Evolutionary conservation across 2,888 invertebrate genomes (phyloP).

Genomic region (Crossocerus cetratus): DNA sequence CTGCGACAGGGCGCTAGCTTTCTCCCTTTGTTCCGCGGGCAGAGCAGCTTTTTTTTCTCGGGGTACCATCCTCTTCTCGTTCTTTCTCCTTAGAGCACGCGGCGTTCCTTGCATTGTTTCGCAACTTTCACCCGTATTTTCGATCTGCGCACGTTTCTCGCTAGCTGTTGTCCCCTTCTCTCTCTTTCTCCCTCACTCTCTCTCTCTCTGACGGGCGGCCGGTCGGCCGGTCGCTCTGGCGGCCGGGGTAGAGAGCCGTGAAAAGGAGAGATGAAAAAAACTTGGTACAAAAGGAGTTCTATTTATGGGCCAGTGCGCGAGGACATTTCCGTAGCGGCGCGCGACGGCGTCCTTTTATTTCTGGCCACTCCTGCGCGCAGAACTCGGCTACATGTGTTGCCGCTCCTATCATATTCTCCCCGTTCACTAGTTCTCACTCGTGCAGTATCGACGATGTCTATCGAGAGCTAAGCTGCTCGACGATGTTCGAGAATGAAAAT

Average conservation of each 20-base stretch:
- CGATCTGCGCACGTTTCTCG: slow-evolving; percentile 37
- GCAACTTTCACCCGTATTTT: slow-evolving; percentile 69
- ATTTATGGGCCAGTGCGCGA: slow-evolving; percentile 67
- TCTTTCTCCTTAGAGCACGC: slow-evolving; percentile 37
- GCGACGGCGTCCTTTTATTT: slow-evolving; percentile 24
- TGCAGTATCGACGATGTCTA: too few species aligned
- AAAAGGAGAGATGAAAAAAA: slow-evolving; percentile 63
- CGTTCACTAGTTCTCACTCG: too few species aligned
- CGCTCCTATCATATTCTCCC: too few species aligned
- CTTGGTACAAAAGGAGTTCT: slow-evolving; percentile 55
- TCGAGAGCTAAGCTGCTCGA: too few species aligned
- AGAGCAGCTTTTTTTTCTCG: slow-evolving; percentile 36
- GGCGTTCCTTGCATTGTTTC: slow-evolving; percentile 69
- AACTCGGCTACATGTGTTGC: too few species aligned
- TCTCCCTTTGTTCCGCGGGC: slow-evolving; percentile 47
- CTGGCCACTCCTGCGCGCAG: slow-evolving; percentile 6
- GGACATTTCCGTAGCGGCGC: slow-evolving; percentile 22
- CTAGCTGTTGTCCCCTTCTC: background rate
- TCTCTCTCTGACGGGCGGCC: too few species aligned
- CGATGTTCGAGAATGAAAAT: too few species aligned
- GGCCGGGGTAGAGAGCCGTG: slow-evolving; percentile 40
- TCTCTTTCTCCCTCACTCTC: too few species aligned
- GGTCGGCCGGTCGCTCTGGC: too few species aligned
- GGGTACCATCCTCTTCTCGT: slow-evolving; percentile 28
- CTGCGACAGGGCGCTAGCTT: slow-evolving; percentile 54